Conservation (phyloP, 64 coral and sea anemone genomes). For the Trachythela sp. region DNA sequence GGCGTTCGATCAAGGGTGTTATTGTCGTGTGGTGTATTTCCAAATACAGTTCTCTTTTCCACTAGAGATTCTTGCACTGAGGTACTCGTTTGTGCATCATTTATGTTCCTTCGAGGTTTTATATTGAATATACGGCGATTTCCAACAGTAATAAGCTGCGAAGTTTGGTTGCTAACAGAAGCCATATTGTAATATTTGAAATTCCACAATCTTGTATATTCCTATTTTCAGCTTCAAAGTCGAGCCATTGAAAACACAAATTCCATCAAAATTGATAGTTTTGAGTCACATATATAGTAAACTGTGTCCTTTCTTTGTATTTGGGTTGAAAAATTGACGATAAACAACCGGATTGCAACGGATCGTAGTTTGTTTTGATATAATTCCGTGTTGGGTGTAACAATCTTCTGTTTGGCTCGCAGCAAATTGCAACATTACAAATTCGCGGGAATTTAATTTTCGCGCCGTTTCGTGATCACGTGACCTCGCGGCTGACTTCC, state of each 20-base stretch:
- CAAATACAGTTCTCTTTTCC: too few relatives aligned
- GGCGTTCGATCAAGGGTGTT: not conserved
- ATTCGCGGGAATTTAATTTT: slow-evolving; percentile 29
- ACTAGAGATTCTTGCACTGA: not conserved
- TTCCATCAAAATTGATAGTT: not conserved
- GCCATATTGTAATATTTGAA: not conserved
- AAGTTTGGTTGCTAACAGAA: not conserved
- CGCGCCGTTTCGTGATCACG: not conserved
- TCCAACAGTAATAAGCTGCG: not conserved
- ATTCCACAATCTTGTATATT: not conserved
- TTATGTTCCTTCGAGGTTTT: not conserved
- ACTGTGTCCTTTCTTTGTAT: not conserved
- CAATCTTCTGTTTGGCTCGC: not conserved
- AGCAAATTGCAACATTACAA: slow-evolving; percentile 22
- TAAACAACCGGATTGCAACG: not conserved
- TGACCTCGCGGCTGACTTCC: not conserved
- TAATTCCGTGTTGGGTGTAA: not conserved
- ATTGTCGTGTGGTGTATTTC: not conserved
- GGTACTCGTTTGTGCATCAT: not conserved
- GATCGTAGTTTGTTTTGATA: not conserved
- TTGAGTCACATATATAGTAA: not conserved
- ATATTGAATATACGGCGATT: not conserved
- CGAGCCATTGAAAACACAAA: not conserved
- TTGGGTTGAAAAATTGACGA: not conserved
- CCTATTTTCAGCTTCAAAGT: not conserved